Conservation (phyloP, 2,888 invertebrate species). For the Drosophila incognita region DNA sequence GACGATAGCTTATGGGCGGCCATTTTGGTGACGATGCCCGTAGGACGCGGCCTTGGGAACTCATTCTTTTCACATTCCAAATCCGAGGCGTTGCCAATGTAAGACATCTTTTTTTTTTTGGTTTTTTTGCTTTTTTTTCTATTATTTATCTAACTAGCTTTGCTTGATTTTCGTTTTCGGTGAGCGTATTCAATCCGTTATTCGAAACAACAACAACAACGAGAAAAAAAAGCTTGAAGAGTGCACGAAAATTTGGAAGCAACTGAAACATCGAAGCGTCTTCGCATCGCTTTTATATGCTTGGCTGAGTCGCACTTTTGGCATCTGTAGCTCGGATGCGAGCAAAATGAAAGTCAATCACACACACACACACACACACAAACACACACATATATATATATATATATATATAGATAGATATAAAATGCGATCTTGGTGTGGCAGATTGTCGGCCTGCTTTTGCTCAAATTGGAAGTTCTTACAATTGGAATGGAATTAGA, state of each 20-base stretch:
- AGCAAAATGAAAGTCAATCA: constrained; percentile 63
- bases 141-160: neutral
- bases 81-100: constrained; percentile 84
- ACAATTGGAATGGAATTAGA: constrained; percentile 67
- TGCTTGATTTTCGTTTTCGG: neutral
- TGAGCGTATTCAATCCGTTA: neutral
- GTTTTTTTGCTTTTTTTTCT: neutral
- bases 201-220: constrained; percentile 8
- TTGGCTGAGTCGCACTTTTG: constrained; percentile 49
- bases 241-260: constrained; percentile 66
- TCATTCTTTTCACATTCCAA: constrained; percentile 84
- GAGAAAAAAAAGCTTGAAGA: constrained; percentile 28
- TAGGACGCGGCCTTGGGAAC: constrained; percentile 73
- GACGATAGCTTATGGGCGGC: constrained; percentile 82
- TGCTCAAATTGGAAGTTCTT: constrained; percentile 78
- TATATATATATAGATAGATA: neutral
- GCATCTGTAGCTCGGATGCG: constrained; percentile 9
- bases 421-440: constrained; percentile 59
- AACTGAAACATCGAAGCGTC: constrained; percentile 69
- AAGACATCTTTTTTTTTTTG: constrained; percentile 76
- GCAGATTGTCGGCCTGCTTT: constrained; percentile 58
- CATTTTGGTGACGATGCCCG: constrained; percentile 82
- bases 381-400: neutral
- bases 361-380: constrained; percentile 32
- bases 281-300: constrained; percentile 70